Evolutionary conservation across 2,888 invertebrate genomes (phyloP), one percentile per base, ranked within the genome.

Genomic region (Malthinus flaveolus): DNA sequence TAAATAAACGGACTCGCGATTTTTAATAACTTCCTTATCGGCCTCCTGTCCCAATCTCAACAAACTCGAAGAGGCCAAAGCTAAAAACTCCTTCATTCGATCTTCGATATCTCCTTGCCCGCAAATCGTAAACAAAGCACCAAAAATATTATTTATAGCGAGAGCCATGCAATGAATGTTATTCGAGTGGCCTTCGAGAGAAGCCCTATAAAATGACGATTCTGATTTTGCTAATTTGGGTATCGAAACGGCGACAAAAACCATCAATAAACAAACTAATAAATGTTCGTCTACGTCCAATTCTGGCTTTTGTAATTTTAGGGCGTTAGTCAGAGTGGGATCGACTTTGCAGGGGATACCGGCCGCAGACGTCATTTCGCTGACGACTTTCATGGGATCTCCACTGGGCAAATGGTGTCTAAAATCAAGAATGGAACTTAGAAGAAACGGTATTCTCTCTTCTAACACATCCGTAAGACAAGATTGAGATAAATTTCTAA

Each of bases 151-250:
- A 74, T 96, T 97, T 35, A 98, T 92, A 0, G 97, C 97, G 42
- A 94, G 87, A 1, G 98, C 96, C 85, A 99, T 91, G 75, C 99
- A 99, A 77, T 99, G 99, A 61, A 95, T 95, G 77, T 99, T 99
- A 80, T 99, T 99, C n/a, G 94, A 89, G 75, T 99, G 97, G 0
- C 96, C 97, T 81, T 93, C 90, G 56, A 92, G 80, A 1, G 93
- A 91, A 0, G 94, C 91, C 57, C 92, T 84, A 75, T 93, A 94
- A 71, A 94, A 93, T 0, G 96, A 94, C 51, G 87, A 88, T 59
- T 97, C 97, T 69, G 88, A 91, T 58, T 91, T 86, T 1, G 98
- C 97, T 48, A 99, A 82, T 77, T 95, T 92, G 1, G 98, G 98
- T 68, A 99, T 89, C 0, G 97, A 95, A 10, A 99, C 97, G 0